These are phyloP conservation scores for Eubasilissa splendida DNA, from an alignment of 2,888 invertebrate genomes.

Conservation along the genomic window DNA sequence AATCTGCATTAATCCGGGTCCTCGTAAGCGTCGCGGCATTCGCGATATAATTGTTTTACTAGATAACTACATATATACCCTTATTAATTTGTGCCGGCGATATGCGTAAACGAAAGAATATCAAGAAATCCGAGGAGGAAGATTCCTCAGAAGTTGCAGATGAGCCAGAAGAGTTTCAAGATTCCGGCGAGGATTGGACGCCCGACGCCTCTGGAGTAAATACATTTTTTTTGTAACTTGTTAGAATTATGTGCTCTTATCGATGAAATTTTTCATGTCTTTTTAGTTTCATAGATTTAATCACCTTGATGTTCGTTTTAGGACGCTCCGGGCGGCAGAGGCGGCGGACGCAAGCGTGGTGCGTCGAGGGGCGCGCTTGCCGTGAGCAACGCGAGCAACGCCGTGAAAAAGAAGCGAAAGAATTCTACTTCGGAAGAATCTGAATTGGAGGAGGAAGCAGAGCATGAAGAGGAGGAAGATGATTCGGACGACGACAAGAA, in stretches of 20 bases:
- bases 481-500: conserved; percentile 70
- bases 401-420: conserved; percentile 62
- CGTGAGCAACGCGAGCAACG: conserved; percentile 15
- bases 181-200: conserved; percentile 74
- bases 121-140: conserved; percentile 63
- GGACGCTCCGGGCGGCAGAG: conserved; percentile 20
- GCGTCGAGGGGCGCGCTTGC: conserved; percentile 9
- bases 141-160: conserved; percentile 67
- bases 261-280: conserved; percentile 2
- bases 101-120: conserved; percentile 52
- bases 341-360: conserved; percentile 5
- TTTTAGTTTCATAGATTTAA: neutral
- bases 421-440: conserved; percentile 69
- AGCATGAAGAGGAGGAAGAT: conserved; percentile 47
- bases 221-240: conserved; percentile 28
- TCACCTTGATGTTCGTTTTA: conserved; percentile 6
- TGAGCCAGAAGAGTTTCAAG: conserved; percentile 73
- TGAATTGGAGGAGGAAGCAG: conserved; percentile 64
- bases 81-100: conserved; percentile 4
- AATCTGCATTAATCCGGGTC: conserved; percentile 25
- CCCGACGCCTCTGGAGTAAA: conserved; percentile 71
- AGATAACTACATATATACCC: neutral
- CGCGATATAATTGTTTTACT: neutral
- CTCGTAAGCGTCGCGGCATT: conserved; percentile 21
- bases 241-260: neutral